A percentile compares a stretch with the other conserved stretches of the same genome.
These are phyloP conservation scores for Panopea generosa DNA, from an alignment of 2,888 invertebrate genomes.

Conservation along the genomic window DNA sequence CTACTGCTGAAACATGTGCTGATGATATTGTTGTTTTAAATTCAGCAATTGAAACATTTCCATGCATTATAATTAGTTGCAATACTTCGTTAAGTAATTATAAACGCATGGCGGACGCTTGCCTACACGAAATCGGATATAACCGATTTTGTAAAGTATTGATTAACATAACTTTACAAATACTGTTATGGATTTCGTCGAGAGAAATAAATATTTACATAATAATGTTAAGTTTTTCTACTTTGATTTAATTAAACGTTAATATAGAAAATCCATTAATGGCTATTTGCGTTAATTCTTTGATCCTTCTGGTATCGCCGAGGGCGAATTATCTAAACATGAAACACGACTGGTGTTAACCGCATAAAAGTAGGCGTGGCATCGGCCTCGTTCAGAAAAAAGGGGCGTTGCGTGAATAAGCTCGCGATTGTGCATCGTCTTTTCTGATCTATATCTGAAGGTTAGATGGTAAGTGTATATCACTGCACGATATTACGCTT, in stretches of 20 bases:
- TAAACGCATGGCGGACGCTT: no score
- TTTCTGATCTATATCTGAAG: neutral
- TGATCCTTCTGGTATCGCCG: constrained; percentile 10
- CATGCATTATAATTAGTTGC: no score
- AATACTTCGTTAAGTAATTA: no score
- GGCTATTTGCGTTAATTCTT: constrained; percentile 11
- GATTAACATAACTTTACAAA: no score
- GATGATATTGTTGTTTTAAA: no score
- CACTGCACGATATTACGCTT: no score
- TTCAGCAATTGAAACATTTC: no score
- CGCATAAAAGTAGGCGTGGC: constrained; percentile 13
- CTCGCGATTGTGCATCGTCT: constrained; percentile 3
- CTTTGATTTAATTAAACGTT: constrained; percentile 35
- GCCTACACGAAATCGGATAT: no score
- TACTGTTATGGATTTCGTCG: no score
- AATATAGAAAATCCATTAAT: constrained; percentile 11
- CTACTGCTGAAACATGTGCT: no score
- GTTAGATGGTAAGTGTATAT: constrained; percentile 4
- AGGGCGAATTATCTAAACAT: constrained; percentile 3
- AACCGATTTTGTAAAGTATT: no score
- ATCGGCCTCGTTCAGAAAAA: constrained; percentile 15
- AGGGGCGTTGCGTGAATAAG: constrained; percentile 4
- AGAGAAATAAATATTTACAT: constrained; percentile 30
- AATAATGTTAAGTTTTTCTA: constrained; percentile 26
- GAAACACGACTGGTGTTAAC: neutral